Conservation (phyloP, 2,113 vertebrate species). For the Urocynchramus pylzowi region DNA sequence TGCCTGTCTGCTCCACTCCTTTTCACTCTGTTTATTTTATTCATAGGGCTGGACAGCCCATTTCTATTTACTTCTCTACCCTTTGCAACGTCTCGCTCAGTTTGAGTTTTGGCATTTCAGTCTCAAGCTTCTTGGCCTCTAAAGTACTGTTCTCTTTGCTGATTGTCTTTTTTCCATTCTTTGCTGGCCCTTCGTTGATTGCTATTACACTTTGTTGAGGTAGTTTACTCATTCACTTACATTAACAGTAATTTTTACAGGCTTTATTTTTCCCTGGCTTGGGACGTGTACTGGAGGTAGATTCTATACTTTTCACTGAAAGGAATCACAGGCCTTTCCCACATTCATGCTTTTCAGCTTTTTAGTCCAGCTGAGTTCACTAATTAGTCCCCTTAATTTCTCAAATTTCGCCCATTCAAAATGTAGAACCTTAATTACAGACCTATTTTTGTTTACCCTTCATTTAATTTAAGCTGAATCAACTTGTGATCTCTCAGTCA, state of each 20-base stretch:
- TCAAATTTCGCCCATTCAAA: neutral
- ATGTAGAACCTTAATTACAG: constrained; percentile 50
- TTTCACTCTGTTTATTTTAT: neutral
- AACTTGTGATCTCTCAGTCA: constrained; percentile 36
- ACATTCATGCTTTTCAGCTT: neutral
- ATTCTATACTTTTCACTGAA: neutral
- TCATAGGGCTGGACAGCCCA: neutral
- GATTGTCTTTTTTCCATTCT: neutral
- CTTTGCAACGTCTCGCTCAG: neutral
- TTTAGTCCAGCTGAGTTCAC: neutral
- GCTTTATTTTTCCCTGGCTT: neutral
- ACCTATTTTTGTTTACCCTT: constrained; percentile 41
- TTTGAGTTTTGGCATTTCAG: neutral
- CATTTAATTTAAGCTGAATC: constrained; percentile 50
- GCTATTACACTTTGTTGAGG: neutral
- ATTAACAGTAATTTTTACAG: neutral
- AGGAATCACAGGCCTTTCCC: neutral
- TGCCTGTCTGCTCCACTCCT: neutral
- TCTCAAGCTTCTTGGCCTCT: neutral
- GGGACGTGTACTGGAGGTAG: neutral
- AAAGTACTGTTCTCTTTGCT: neutral
- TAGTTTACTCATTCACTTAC: neutral
- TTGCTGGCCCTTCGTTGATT: neutral
- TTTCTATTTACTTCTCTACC: neutral
- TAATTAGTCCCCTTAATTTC: constrained; percentile 40